Evolutionary conservation across 2,888 invertebrate genomes (phyloP).

Genomic region (Eulithis testata): DNA sequence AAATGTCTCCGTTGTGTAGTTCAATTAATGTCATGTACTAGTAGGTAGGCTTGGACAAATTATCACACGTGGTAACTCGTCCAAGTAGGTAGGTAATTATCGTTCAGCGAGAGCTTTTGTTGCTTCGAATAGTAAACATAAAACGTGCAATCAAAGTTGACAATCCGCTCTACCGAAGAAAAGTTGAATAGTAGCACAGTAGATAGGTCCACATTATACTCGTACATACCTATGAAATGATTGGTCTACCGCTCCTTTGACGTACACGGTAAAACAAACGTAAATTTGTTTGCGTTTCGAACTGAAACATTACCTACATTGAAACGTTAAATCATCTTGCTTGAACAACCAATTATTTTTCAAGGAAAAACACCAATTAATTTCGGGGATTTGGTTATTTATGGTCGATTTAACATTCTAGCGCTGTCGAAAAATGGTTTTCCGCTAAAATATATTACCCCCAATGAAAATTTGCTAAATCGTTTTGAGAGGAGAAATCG

Average conservation of each 20-base stretch:
- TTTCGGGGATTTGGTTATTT: constrained; percentile 41
- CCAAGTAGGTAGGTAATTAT: too few species aligned
- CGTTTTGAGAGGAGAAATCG: constrained; percentile 23
- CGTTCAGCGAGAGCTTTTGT: too few species aligned
- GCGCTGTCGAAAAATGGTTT: constrained; percentile 36
- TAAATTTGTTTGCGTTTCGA: constrained; percentile 12
- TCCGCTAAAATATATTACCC: constrained; percentile 47
- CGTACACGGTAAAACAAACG: constrained; percentile 11
- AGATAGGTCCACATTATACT: not conserved
- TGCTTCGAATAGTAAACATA: too few species aligned
- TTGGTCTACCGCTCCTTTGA: constrained; percentile 5
- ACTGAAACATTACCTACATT: constrained; percentile 20
- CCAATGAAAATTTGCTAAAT: constrained; percentile 48
- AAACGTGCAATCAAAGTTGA: not conserved
- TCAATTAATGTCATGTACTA: too few species aligned
- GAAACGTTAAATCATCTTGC: constrained; percentile 29
- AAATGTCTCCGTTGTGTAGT: too few species aligned
- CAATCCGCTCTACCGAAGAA: constrained; percentile 4
- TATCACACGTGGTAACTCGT: too few species aligned
- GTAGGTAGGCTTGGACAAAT: too few species aligned
- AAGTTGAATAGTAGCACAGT: constrained; percentile 2
- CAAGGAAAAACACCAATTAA: constrained; percentile 44
- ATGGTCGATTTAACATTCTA: constrained; percentile 43
- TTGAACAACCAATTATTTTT: constrained; percentile 39
- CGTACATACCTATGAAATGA: not conserved